A percentile compares a stretch with the other conserved stretches of the same genome.
Conservation (phyloP, 2,113 vertebrate species). For the Columba livia region DNA sequence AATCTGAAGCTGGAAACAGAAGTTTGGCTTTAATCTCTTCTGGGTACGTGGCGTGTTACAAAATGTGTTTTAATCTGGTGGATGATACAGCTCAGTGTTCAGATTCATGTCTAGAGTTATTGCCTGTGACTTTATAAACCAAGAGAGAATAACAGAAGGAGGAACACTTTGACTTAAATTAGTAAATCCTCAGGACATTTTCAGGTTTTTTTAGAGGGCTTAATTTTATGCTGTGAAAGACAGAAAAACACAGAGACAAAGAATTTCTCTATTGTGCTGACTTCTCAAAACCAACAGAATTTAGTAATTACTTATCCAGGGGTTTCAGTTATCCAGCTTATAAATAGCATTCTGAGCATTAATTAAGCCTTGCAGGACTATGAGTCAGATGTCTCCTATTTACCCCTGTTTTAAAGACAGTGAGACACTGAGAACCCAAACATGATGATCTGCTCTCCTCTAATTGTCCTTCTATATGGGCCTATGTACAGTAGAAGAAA, state of each 20-base stretch:
- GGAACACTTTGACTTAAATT: background rate
- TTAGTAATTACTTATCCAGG: background rate
- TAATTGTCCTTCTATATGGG: background rate
- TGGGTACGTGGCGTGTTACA: fast-evolving
- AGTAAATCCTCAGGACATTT: background rate
- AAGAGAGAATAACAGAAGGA: background rate
- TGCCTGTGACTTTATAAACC: background rate
- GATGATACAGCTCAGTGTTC: background rate
- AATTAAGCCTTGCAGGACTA: background rate
- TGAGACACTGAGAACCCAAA: background rate
- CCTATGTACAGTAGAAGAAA: background rate
- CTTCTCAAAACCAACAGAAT: background rate
- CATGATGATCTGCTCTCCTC: background rate
- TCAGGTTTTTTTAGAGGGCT: background rate
- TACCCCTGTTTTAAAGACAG: background rate
- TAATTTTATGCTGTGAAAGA: background rate
- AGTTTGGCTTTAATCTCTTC: background rate
- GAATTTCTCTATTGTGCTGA: background rate
- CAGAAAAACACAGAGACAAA: background rate
- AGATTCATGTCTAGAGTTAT: background rate
- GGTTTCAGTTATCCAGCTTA: background rate
- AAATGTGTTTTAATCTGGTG: background rate
- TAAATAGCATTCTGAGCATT: background rate
- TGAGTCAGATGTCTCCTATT: background rate
- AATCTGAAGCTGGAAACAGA: background rate